phyloP scores from a whole-genome alignment of 2,888 invertebrate genomes.

The Argyra leucocephala region DNA sequence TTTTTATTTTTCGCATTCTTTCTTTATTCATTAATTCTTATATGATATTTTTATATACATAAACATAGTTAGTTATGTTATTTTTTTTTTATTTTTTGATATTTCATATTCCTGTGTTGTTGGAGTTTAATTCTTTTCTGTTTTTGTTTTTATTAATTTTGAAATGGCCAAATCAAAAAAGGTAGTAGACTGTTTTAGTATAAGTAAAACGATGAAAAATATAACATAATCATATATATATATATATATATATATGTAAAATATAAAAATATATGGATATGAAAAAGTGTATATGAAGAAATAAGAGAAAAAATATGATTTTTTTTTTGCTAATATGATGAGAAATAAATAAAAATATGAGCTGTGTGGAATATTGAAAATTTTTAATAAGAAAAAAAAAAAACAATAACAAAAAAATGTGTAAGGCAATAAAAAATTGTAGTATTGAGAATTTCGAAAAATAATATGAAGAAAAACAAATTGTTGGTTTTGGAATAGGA shows the following conservation, averaged over 20 bases:
- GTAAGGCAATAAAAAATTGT: too few relatives aligned
- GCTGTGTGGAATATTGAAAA: too few relatives aligned
- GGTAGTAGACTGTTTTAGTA: background rate
- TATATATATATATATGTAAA: background rate
- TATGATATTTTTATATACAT: background rate
- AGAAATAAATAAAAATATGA: too few relatives aligned
- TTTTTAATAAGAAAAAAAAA: too few relatives aligned
- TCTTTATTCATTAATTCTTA: conserved; percentile 7
- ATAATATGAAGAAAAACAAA: too few relatives aligned
- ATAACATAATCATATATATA: conserved; percentile 16
- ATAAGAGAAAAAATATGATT: background rate
- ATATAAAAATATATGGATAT: background rate
- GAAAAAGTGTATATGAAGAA: background rate
- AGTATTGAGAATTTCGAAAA: too few relatives aligned
- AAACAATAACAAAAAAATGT: too few relatives aligned
- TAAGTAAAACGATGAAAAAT: conserved; percentile 16
- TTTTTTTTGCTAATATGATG: too few relatives aligned
- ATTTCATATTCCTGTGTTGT: background rate
- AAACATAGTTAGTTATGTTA: background rate
- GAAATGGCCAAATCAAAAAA: conserved; percentile 2
- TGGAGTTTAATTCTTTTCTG: too few relatives aligned
- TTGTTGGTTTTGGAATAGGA: too few relatives aligned
- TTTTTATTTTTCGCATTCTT: conserved; percentile 8
- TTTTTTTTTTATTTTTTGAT: conserved; percentile 13
- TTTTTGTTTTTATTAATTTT: background rate